Evolutionary conservation across 2,888 invertebrate genomes (phyloP).

Genomic region (Tetragonisca angustula): DNA sequence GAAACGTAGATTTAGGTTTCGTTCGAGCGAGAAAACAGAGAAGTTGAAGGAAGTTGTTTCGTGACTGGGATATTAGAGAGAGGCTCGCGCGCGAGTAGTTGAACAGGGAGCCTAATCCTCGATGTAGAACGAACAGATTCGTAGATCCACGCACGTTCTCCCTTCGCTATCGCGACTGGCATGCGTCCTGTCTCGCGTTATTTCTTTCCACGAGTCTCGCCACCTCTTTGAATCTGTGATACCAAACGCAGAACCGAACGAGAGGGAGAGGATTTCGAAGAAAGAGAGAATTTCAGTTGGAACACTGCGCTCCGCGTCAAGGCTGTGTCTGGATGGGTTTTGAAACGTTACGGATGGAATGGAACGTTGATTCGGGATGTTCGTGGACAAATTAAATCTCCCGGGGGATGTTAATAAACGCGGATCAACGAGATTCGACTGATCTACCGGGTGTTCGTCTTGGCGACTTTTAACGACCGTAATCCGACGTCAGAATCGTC

Average conservation of each 20-base stretch:
- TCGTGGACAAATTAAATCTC: conserved; percentile 18
- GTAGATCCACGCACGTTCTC: conserved; percentile 41
- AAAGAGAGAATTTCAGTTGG: neutral
- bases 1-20: neutral
- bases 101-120: conserved; percentile 42
- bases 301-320: neutral
- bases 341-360: neutral
- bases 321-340: conserved; percentile 2
- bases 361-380: conserved; percentile 5
- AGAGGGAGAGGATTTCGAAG: no score
- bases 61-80: conserved; percentile 43
- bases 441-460: conserved; percentile 6
- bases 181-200: conserved; percentile 50
- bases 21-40: no score
- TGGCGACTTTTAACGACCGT: neutral
- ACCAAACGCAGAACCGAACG: neutral
- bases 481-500: no score
- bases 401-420: conserved; percentile 9
- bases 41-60: neutral
- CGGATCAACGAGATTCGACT: neutral
- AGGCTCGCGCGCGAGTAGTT: conserved; percentile 4
- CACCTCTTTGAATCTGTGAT: conserved; percentile 36
- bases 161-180: conserved; percentile 49
- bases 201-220: conserved; percentile 38
- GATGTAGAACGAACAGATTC: conserved; percentile 30